A percentile compares a stretch with the other conserved stretches of the same genome.
phyloP scores from a whole-genome alignment of 2,113 vertebrate species.

The Phrynocephalus versicolor region DNA sequence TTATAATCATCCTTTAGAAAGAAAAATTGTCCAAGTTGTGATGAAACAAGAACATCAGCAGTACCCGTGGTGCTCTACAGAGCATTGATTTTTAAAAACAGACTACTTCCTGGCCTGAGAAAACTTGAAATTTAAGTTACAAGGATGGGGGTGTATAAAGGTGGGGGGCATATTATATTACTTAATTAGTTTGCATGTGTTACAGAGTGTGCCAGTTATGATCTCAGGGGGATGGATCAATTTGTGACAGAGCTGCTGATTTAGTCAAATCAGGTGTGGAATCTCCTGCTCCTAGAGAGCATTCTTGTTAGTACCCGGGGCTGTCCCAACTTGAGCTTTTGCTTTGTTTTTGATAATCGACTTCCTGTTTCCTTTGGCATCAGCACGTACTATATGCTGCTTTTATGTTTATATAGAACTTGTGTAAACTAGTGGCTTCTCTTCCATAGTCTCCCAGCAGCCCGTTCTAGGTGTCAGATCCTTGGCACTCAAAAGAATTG shows the following conservation, averaged over 20 bases:
- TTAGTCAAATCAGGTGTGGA: background rate
- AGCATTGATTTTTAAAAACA: background rate
- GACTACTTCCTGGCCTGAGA: background rate
- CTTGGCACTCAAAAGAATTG: background rate
- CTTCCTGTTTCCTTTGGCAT: constrained; percentile 48
- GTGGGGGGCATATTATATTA: too few species aligned
- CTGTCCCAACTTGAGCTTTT: background rate
- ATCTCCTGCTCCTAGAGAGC: background rate
- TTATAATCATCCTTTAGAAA: too few species aligned
- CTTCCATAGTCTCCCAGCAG: background rate
- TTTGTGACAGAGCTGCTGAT: background rate
- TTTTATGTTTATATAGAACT: background rate
- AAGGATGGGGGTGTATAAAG: background rate
- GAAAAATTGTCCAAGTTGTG: too few species aligned
- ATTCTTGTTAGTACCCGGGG: constrained; percentile 1
- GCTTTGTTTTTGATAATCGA: constrained; percentile 42
- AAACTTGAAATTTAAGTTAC: background rate
- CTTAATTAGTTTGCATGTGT: background rate
- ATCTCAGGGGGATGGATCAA: background rate
- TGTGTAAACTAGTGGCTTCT: background rate
- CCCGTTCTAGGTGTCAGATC: background rate
- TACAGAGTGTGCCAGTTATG: background rate
- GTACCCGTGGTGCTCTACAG: background rate
- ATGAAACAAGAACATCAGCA: background rate
- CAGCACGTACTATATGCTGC: background rate